Evolutionary conservation across 2,797 vertebrate species (phyloP).

Genomic region (Pipistrellus pipistrellus): DNA sequence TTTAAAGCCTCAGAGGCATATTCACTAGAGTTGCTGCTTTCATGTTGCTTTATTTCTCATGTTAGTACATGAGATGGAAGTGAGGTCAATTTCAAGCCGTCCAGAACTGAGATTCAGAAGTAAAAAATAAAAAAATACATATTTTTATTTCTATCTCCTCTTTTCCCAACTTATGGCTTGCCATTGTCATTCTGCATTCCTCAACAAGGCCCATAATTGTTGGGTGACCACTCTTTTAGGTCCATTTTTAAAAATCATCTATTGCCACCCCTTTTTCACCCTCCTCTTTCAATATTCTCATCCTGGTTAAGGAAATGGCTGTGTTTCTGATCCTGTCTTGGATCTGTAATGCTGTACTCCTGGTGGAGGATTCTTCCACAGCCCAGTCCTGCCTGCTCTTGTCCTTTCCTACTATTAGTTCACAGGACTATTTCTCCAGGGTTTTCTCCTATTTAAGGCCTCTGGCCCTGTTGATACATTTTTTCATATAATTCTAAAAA

Average conservation of each 20-base stretch:
- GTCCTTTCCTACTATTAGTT: background rate
- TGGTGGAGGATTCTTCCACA: background rate
- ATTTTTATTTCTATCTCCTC: background rate
- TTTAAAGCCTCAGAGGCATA: background rate
- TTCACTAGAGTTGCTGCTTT: background rate
- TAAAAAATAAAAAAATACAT: background rate
- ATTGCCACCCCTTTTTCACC: background rate
- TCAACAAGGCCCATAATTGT: background rate
- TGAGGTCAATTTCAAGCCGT: background rate
- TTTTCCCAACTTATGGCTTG: background rate
- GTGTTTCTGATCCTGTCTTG: background rate
- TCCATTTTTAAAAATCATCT: background rate
- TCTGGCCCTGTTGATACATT: background rate
- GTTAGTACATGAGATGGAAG: background rate
- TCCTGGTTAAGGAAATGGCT: background rate
- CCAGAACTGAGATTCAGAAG: background rate
- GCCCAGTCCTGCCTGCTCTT: background rate
- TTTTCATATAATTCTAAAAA: slow-evolving; percentile 26
- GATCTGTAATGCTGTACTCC: background rate
- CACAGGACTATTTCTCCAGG: background rate
- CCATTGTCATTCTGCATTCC: background rate
- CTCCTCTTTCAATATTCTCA: background rate
- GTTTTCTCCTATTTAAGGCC: background rate
- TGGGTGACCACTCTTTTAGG: background rate
- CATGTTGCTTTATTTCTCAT: background rate